Evolutionary conservation across 2,888 invertebrate species (phyloP).

Genomic region (Sphecodes monilicornis): DNA sequence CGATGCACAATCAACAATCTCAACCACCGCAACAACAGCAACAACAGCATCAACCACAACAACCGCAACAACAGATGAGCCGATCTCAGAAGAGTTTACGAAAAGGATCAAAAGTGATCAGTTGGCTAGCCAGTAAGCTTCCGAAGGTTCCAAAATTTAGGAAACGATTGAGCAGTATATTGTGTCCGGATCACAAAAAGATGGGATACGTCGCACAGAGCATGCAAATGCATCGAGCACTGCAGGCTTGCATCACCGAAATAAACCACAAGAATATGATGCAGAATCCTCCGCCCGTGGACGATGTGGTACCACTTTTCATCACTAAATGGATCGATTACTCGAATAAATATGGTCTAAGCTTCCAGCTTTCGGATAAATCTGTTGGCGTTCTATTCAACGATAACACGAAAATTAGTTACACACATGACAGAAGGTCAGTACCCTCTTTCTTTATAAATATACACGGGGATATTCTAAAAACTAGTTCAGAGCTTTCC

Average conservation of each 20-base stretch:
- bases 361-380: slow-evolving; percentile 89
- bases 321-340: slow-evolving; percentile 90
- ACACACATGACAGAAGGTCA: slow-evolving; percentile 87
- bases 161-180: slow-evolving; percentile 81
- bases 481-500: not conserved
- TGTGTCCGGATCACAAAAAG: slow-evolving; percentile 80
- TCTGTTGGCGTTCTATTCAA: slow-evolving; percentile 89
- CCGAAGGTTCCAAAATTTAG: slow-evolving; percentile 80
- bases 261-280: slow-evolving; percentile 64
- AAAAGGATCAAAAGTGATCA: slow-evolving; percentile 74
- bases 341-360: slow-evolving; percentile 89
- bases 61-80: slow-evolving; percentile 42
- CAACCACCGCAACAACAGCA: slow-evolving; percentile 44
- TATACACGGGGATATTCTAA: not conserved
- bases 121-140: slow-evolving; percentile 77
- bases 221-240: slow-evolving; percentile 82
- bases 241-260: slow-evolving; percentile 63
- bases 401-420: slow-evolving; percentile 87
- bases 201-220: slow-evolving; percentile 69
- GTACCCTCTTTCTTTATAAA: slow-evolving; percentile 41
- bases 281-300: slow-evolving; percentile 76
- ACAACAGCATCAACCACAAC: slow-evolving; percentile 44
- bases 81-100: slow-evolving; percentile 57
- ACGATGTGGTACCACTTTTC: slow-evolving; percentile 84
- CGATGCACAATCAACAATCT: slow-evolving; percentile 8